Percentiles rank a stretch among this genome's conserved stretches.
phyloP scores from a whole-genome alignment of 2,797 vertebrate species.

The Alectoris magna region DNA sequence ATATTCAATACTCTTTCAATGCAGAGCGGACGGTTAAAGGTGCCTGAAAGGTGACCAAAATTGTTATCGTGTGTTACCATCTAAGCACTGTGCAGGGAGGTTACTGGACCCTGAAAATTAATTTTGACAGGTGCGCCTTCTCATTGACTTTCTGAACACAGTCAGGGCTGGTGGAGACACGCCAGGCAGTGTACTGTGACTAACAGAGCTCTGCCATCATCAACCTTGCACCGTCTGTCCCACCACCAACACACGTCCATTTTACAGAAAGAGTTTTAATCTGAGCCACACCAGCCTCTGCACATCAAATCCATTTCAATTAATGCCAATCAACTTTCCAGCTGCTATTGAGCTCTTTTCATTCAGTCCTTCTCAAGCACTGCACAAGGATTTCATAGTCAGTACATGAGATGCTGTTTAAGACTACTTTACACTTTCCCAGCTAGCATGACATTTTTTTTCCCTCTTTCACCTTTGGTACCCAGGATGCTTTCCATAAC shows the following conservation, averaged over 20 bases:
- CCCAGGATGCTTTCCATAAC: not conserved
- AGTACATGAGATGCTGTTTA: not conserved
- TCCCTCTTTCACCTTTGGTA: not conserved
- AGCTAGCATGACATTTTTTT: not conserved
- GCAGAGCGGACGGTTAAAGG: conserved; percentile 68
- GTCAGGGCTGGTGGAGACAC: conserved; percentile 75
- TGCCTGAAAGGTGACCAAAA: conserved; percentile 65
- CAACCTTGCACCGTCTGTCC: conserved; percentile 70
- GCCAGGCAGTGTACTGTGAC: conserved; percentile 76
- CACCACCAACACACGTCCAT: conserved; percentile 52
- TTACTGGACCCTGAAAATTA: conserved; percentile 88
- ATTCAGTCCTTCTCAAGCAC: conserved; percentile 16
- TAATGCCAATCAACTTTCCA: conserved; percentile 76
- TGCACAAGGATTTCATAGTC: not conserved
- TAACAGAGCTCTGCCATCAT: conserved; percentile 71
- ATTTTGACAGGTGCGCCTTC: conserved; percentile 88
- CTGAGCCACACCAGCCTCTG: conserved; percentile 44
- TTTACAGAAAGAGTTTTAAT: conserved; percentile 60
- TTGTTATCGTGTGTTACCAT: conserved; percentile 70
- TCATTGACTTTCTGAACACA: conserved; percentile 78
- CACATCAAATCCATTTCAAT: conserved; percentile 79
- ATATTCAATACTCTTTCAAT: not conserved
- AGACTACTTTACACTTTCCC: not conserved
- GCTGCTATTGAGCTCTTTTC: conserved; percentile 65
- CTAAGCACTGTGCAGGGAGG: conserved; percentile 69